Base-by-base conservation (phyloP, 2,888 invertebrate genomes). In the Archips xylosteana region DNA sequence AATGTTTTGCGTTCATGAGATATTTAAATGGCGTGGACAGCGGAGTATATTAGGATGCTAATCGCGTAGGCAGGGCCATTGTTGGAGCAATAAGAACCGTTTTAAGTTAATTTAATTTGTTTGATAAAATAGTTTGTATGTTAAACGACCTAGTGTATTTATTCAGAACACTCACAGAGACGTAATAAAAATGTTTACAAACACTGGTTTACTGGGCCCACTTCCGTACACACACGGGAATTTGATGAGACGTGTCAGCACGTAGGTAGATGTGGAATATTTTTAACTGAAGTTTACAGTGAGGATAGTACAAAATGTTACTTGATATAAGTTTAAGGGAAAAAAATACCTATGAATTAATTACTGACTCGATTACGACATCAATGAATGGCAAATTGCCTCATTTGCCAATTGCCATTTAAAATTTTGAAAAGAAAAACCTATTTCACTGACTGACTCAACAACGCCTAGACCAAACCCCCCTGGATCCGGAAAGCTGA, bases 41-140 rank as follows among this genome's bases (percentile, higher is more conserved):
- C 54, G 47, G 54, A 65, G 75, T 64, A 75, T 70, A 77, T 78
- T 78, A 70, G 75, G 77, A 78, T 78, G 77, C 39, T 75, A 78
- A 78, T 76, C 57, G 68, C 47, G 13, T 42, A 70, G 63, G 71
- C 74, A 75, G 65, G 54, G 65, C 68, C 60, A 73, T 68, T 75
- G 75, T 73, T 69, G 47, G 60, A 39, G 59, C 74, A 71, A 70
- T 75, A 75, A 74, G 75, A 72, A 75, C 75, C 68, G 61, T 68
- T 70, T 67, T 59, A 69, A 34, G 51, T 69, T 68, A 71, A 65
- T 75, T 69, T 57, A 12, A 70, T 74, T 74, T 59, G 70, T 70
- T 70, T 70, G 70, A 74, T 74, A 61, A 74, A 60, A 70, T 65
- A 70, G 65, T 65, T 51, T 74, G 34, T 74, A 74, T 74, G 69